Evolutionary conservation across 1,140 invertebrate genomes (phyloP), one percentile per base, ranked within the genome.

Genomic region (Protaetia brevitarsis): DNA sequence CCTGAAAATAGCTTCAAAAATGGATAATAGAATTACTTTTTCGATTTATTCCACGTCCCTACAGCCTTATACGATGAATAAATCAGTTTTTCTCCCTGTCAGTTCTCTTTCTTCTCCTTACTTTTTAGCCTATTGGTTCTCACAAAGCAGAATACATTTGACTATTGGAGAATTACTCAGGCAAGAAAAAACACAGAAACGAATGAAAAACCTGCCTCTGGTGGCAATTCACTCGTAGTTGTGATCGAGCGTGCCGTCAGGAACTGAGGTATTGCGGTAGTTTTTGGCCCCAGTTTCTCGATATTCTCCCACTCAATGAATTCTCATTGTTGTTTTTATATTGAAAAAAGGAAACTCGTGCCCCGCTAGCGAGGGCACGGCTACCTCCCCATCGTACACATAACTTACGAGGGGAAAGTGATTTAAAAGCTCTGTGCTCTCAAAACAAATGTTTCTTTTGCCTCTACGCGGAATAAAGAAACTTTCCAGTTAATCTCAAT

Each of bases 381-480:
- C 16, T 19, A 6, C 4, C 4, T 19, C 41, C 19, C 19, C 11
- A 28, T 59, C 63, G 60, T 37, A n/a, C 30, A 64, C 60, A 68
- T 68, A 68, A 66, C 45, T 68, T 66, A 66, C 67, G 19, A 63
- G 41, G 56, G 51, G 60, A 68, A 68, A 68, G 67, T 68, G 67
- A 68, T 68, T 68, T 68, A 68, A 66, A 66, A 68, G 67, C 64
- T 68, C 65, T 56, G 64, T 64, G 63, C 65, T 68, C 64, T 27
- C 64, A 37, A 64, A 68, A 68, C 67, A 68, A 68, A 68, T 68
- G 67, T 66, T 68, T 68, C 66, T 64, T 66, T 66, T 68, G 63
- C 64, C 66, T 68, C 31, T 65, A 64, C 51, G 27, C 63, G 13
- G 45, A 63, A 68, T 65, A 64, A 23, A 57, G 58, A 51, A 60